These are phyloP conservation scores for Atrichornis clamosus DNA, from an alignment of 2,113 vertebrate species.

Conservation along the genomic window DNA sequence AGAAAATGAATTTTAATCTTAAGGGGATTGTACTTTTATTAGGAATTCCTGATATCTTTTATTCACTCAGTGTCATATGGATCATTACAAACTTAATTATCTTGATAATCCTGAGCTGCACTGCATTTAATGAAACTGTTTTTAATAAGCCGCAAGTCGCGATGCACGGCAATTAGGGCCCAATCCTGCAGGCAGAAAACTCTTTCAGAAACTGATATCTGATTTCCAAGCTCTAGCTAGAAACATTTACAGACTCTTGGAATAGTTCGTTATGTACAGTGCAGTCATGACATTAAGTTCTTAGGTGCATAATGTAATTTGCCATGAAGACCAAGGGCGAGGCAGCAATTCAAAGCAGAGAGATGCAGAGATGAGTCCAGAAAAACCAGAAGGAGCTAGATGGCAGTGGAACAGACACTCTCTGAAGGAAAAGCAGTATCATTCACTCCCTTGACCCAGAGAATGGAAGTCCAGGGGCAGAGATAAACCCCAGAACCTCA, in stretches of 20 bases:
- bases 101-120: constrained; percentile 14
- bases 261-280: background rate
- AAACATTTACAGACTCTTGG: background rate
- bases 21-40: background rate
- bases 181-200: background rate
- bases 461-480: background rate
- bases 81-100: constrained; percentile 55
- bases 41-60: constrained; percentile 11
- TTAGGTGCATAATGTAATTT: background rate
- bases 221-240: background rate
- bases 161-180: background rate
- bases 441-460: background rate
- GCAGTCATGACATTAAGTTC: background rate
- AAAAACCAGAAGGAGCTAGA: background rate
- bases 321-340: background rate
- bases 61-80: background rate
- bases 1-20: constrained; percentile 25
- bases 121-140: constrained; percentile 44
- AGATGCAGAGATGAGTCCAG: background rate
- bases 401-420: rapidly evolving
- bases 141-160: background rate
- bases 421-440: background rate
- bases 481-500: background rate
- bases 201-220: background rate
- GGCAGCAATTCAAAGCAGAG: background rate